A percentile compares a stretch with the other conserved stretches of the same genome.
Evolutionary conservation across 2,113 vertebrate species (phyloP).

Genomic region (Neodon shergylaensis): DNA sequence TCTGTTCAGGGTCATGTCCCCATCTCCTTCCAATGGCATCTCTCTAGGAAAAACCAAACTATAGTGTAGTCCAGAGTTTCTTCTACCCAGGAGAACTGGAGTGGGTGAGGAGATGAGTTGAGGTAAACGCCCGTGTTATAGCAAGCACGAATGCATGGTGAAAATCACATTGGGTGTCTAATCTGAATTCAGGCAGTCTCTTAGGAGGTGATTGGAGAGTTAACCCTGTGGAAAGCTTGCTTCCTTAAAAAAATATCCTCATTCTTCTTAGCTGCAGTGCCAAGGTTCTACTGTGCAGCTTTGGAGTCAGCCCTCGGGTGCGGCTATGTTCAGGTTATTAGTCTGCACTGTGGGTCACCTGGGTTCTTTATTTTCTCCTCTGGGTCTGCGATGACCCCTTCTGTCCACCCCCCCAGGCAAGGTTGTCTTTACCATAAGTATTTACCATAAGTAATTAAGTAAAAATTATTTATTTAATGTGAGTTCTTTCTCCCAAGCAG

Average conservation of each 20-base stretch:
- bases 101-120: neutral
- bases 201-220: neutral
- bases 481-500: neutral
- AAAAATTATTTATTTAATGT: neutral
- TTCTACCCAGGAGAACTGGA: conserved; percentile 14
- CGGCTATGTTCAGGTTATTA: neutral
- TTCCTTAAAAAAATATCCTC: conserved; percentile 9
- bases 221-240: neutral
- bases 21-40: neutral
- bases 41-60: neutral
- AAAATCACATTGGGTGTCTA: neutral
- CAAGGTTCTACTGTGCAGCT: neutral
- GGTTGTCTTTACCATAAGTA: neutral
- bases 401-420: neutral
- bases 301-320: neutral
- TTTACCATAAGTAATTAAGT: neutral
- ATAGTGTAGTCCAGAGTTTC: neutral
- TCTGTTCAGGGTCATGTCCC: neutral
- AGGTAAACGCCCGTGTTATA: conserved; percentile 4
- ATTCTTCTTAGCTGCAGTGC: neutral
- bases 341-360: neutral
- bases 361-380: neutral
- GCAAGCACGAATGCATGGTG: conserved; percentile 31
- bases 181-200: neutral
- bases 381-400: neutral